phyloP scores from a whole-genome alignment of 2,888 invertebrate species.

The Exocentrus adspersus region DNA sequence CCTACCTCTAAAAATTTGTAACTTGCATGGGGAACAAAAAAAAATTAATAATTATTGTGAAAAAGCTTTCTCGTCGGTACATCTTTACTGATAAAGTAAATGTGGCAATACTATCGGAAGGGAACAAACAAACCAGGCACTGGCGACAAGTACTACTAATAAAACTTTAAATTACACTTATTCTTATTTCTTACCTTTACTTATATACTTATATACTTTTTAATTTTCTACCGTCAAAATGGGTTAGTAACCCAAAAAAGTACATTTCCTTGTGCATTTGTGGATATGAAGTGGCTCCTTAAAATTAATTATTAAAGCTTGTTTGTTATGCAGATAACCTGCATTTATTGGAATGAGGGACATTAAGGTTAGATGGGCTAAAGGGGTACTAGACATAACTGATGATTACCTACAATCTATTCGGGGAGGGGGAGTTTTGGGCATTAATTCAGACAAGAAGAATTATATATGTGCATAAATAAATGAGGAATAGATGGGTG shows the following conservation, averaged over 20 bases:
- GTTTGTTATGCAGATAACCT: conserved; percentile 36
- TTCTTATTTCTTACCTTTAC: no score
- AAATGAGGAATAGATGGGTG: conserved; percentile 26
- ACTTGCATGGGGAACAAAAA: no score
- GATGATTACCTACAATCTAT: conserved; percentile 19
- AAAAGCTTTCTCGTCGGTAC: no score
- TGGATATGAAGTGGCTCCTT: conserved; percentile 32
- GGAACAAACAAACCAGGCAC: neutral
- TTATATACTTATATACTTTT: no score
- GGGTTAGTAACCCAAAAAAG: neutral
- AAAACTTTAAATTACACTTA: neutral
- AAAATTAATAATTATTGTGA: no score
- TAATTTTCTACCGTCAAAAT: no score
- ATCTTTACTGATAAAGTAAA: neutral
- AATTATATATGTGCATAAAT: conserved; percentile 18
- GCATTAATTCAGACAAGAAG: conserved; percentile 37
- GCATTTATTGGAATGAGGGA: conserved; percentile 33
- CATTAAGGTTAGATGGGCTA: neutral
- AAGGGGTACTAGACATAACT: neutral
- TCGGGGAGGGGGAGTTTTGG: conserved; percentile 16
- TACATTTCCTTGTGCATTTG: conserved; percentile 27
- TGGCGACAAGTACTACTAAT: neutral
- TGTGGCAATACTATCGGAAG: neutral
- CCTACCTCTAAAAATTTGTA: no score
- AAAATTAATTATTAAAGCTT: conserved; percentile 41